phyloP scores from a whole-genome alignment of 2,888 invertebrate genomes.

The Schizaphis graminum region DNA sequence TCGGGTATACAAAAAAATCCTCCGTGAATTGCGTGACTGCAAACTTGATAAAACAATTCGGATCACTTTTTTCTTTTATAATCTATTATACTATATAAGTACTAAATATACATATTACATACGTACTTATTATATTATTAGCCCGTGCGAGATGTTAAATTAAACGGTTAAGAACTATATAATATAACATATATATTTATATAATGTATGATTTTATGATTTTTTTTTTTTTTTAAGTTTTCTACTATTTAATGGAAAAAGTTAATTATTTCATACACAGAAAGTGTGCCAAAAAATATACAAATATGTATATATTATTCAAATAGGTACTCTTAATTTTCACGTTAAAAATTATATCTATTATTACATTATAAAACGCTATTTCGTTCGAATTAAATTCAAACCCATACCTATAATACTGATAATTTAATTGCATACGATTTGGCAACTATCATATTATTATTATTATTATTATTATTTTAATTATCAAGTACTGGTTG shows the following conservation, averaged over 20 bases:
- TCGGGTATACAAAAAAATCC: not conserved
- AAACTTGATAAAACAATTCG: constrained; percentile 15
- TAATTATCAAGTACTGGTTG: not conserved
- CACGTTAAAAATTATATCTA: not conserved
- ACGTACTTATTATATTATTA: not conserved
- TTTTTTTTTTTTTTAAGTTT: not conserved
- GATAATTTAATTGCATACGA: constrained; percentile 2
- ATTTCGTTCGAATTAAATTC: not conserved
- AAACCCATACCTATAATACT: not conserved
- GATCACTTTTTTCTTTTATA: not conserved
- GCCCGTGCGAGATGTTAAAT: constrained; percentile 19
- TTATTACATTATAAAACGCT: not conserved
- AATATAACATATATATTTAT: not conserved
- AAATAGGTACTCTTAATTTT: not conserved
- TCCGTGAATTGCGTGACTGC: constrained; percentile 51
- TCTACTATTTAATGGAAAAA: not conserved
- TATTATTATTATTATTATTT: not conserved
- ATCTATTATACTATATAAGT: not conserved
- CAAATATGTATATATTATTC: not conserved
- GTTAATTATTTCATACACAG: not conserved
- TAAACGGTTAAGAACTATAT: not conserved
- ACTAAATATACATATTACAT: constrained; percentile 1
- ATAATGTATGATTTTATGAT: not conserved
- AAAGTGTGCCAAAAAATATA: not conserved
- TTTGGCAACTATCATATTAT: not conserved